Base-by-base conservation (phyloP, 2,797 vertebrate genomes). In the Schizothorax lantsangensis region DNA sequence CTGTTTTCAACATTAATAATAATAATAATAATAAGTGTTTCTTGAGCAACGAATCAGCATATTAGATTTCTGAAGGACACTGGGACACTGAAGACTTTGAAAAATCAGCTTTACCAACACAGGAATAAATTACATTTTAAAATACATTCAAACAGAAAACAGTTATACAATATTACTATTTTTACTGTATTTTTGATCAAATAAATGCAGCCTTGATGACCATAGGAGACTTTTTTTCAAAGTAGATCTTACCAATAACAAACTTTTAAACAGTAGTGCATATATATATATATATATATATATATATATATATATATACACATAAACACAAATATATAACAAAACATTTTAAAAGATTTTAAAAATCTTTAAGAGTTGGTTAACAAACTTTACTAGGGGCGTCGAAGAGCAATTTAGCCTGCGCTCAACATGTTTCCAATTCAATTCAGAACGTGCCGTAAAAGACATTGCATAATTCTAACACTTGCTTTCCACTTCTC, bases 401-500 rank as follows among this genome's bases (percentile, higher is more conserved):
- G n/a, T 26, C 2, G 2, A 73, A 47, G 14, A 14, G 45, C n/a
- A 47, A 17, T 47, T 73, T 45, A 45, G 40, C 43, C 45, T 74
- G 7, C 15, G 4, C 45, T 74, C 45, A 74, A 49, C 45, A 17
- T 9, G 17, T 49, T 74, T 5, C 6, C 12, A 17, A 30, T 30
- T 26, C 1, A 74, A 45, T 47, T 47, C 30, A 5, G 6, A 73
- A 73, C 0, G 1, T 45, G 11, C 40, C n/a, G 12, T 73, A 15
- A 54, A 14, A 59, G 11, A n/a, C 21, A 59, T 33, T 57, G 6
- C 10, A 36, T 75, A 7, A 15, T 75, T 40, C 19, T 15, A 71
- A 66, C 38, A 21, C 45, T 84, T 78, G 52, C 69, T 49, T 23
- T 52, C 83, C 47, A 15, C 86, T 84, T 66, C 68, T 72, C 33